A percentile compares a stretch with the other conserved stretches of the same genome.
Conservation (phyloP, 2,888 invertebrate genomes). For the Torymus auratus region DNA sequence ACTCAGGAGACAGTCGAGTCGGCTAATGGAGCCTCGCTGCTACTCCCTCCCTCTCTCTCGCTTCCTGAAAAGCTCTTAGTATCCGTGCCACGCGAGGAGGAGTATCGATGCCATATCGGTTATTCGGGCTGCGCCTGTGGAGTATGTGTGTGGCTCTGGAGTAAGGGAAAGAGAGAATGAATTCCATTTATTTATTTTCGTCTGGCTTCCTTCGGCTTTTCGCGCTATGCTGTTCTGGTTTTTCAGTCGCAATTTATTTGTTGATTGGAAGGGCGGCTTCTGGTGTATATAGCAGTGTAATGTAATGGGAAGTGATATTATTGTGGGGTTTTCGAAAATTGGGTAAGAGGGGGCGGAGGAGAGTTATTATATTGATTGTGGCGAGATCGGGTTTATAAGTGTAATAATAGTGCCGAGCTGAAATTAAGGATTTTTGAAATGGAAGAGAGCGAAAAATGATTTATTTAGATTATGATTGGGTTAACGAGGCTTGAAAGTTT, state of each 20-base stretch:
- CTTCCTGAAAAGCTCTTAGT: slow-evolving; percentile 75
- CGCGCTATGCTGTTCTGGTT: neutral
- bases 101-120: slow-evolving; percentile 72
- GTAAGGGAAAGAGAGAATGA: slow-evolving; percentile 2
- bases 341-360: too few relatives aligned
- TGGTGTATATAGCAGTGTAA: too few relatives aligned
- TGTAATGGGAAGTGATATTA: too few relatives aligned
- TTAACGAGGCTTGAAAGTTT: too few relatives aligned
- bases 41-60: slow-evolving; percentile 46
- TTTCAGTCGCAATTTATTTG: slow-evolving; percentile 21
- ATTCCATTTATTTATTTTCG: slow-evolving; percentile 46
- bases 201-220: neutral
- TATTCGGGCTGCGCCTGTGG: slow-evolving; percentile 54
- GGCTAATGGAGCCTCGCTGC: slow-evolving; percentile 74
- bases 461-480: too few relatives aligned
- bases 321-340: too few relatives aligned
- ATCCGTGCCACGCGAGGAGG: slow-evolving; percentile 69
- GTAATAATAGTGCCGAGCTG: too few relatives aligned
- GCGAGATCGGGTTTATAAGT: too few relatives aligned
- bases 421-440: too few relatives aligned
- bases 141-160: slow-evolving; percentile 8
- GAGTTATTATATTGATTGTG: too few relatives aligned
- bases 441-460: too few relatives aligned
- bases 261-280: neutral
- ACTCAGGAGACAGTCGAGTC: slow-evolving; percentile 76